phyloP scores from a whole-genome alignment of 2,888 invertebrate genomes.

The Clusia tigrina region DNA sequence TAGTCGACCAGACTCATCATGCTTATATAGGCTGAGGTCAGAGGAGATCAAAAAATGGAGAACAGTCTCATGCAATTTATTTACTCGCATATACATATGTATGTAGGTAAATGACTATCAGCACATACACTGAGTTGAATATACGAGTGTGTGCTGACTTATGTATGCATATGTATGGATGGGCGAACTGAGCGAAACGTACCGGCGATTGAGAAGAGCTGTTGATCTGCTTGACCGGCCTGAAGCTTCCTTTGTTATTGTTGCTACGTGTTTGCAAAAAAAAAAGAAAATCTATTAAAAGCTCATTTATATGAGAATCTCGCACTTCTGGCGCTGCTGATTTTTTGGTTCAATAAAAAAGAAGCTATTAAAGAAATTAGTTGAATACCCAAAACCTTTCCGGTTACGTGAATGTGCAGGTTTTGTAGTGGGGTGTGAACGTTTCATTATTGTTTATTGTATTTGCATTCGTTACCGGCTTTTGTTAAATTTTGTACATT shows the following conservation, averaged over 20 bases:
- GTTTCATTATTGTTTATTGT: no score
- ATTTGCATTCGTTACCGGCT: no score
- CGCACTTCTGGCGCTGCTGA: constrained; percentile 7
- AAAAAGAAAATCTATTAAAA: constrained; percentile 8
- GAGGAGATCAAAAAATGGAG: constrained; percentile 43
- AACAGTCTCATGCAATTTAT: not conserved
- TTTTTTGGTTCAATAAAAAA: no score
- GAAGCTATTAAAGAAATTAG: no score
- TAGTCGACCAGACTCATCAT: constrained; percentile 42
- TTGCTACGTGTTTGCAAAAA: constrained; percentile 3
- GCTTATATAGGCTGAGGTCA: constrained; percentile 50
- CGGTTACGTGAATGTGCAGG: no score
- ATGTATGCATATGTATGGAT: not conserved
- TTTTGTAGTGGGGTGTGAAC: no score
- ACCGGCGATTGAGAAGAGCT: not conserved
- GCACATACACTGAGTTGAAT: not conserved
- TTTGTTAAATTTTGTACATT: no score
- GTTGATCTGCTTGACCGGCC: constrained; percentile 15
- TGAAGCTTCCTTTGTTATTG: constrained; percentile 21
- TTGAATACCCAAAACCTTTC: no score
- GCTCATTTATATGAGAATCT: constrained; percentile 6
- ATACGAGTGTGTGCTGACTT: not conserved
- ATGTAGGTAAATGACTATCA: not conserved
- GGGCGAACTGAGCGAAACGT: not conserved
- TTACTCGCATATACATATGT: not conserved